Evolutionary conservation across 2,888 invertebrate genomes (phyloP).

Genomic region (Rotaria magnacalcarata): DNA sequence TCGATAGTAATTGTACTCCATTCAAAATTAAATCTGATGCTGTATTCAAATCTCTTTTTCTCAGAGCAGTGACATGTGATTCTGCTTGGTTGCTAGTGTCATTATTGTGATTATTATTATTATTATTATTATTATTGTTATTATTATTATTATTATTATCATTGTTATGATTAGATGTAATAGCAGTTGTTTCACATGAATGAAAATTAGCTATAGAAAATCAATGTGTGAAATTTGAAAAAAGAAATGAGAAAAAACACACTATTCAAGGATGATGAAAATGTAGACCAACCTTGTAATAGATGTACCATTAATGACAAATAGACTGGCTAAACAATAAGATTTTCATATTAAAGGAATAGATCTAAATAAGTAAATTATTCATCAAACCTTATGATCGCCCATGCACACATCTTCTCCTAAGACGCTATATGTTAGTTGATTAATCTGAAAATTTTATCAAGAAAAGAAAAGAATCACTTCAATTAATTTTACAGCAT

Average conservation of each 20-base stretch:
- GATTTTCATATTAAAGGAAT: background rate
- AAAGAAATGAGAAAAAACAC: background rate
- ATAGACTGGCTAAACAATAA: background rate
- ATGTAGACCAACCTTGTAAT: conserved; percentile 10
- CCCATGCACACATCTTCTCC: conserved; percentile 85
- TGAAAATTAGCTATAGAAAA: background rate
- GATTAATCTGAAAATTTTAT: conserved; percentile 29
- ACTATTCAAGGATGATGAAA: background rate
- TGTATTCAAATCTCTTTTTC: background rate
- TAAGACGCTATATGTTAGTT: conserved; percentile 71
- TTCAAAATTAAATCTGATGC: background rate
- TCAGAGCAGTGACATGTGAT: background rate
- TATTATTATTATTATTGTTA: background rate
- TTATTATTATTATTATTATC: background rate
- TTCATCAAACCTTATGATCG: conserved; percentile 71
- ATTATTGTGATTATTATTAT: background rate
- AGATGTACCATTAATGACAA: background rate
- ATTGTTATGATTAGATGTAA: background rate
- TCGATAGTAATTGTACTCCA: background rate
- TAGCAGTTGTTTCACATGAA: background rate
- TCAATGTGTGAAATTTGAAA: background rate
- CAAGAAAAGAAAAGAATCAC: background rate
- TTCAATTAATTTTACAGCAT: background rate
- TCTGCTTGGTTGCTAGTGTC: background rate
- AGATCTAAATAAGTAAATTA: background rate